Evolutionary conservation across 2,113 vertebrate genomes (phyloP), one percentile per base, ranked within the genome.

Genomic region (Ameiurus melas): DNA sequence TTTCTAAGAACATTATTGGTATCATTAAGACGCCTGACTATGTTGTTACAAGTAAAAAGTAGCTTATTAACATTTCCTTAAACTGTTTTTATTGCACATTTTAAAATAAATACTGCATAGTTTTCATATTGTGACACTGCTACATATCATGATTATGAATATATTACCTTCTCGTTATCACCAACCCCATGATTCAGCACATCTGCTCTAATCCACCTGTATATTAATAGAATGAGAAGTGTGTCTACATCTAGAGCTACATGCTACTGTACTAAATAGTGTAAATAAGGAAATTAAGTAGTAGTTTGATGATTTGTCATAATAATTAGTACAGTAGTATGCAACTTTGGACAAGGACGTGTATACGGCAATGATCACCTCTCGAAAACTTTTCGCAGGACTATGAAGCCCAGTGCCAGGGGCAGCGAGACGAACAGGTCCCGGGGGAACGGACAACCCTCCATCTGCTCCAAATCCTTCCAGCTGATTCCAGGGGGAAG

Each of bases 401-500:
- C 91, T 0, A 98, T 91, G 85, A 99, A 94, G 66, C 91, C 91
- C 62, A 99, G 87, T 0, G 96, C 95, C 8, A 97, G 91, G 33
- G 97, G 97, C 87, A 98, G 81, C 3, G 95, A 90, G 0, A 96
- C 85, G 79, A 98, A 88, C 27, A 99, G 93, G 88, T 98, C 93
- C 5, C 85, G 90, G 86, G 97, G 96, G 20, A 78, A 89, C 0
- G 97, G 97, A 36, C 92, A 51, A 39, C 93, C 95, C 13, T 95
- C 93, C 0, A 94, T 91, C 84, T 95, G 94, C 1, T 96, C 94
- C 95, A 99, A 94, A 86, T 97, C 95, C 58, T 92, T 92, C 98
- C 98, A 99, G 0, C 95, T 94, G 86, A 93, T 88, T 62, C 97
- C 97, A 0, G 97, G 95, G 4, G 98, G 97, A 2, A 99, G 93